These are phyloP conservation scores for Daktulosphaira vitifoliae DNA, from an alignment of 1,140 invertebrate genomes.

Conservation along the genomic window DNA sequence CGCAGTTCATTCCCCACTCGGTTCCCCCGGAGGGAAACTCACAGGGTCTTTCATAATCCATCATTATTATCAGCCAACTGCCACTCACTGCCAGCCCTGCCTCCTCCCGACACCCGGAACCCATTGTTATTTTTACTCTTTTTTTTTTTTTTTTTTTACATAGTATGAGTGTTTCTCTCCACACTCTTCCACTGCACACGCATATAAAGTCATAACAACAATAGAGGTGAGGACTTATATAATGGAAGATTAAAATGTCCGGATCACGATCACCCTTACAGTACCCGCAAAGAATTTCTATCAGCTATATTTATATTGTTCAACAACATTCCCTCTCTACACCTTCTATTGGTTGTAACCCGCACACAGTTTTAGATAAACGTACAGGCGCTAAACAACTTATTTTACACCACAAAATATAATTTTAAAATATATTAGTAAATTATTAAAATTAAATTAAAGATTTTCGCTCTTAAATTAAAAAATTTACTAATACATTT, in stretches of 20 bases:
- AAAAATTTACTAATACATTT: no score
- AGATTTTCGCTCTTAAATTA: no score
- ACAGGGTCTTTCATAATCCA: constrained; percentile 26
- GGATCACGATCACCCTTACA: not conserved
- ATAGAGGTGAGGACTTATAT: constrained; percentile 6
- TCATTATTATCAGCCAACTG: constrained; percentile 32
- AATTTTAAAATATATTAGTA: no score
- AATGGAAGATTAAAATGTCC: constrained; percentile 32
- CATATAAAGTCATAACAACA: not conserved
- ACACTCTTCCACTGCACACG: not conserved
- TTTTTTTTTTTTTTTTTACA: constrained; percentile 2
- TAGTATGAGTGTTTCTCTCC: constrained; percentile 21
- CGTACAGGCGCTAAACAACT: no score
- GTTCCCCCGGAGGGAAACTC: constrained; percentile 16
- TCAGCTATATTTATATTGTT: constrained; percentile 13
- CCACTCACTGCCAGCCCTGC: constrained; percentile 26
- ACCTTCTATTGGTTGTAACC: not conserved
- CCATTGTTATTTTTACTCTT: not conserved
- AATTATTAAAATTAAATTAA: no score
- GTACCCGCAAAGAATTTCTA: not conserved
- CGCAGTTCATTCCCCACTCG: not conserved
- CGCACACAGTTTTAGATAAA: no score
- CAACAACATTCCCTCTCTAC: not conserved
- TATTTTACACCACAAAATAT: no score
- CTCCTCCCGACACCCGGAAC: constrained; percentile 8